Evolutionary conservation across 2,113 vertebrate species (phyloP), one percentile per base, ranked within the genome.

Genomic region (Marmota monax): DNA sequence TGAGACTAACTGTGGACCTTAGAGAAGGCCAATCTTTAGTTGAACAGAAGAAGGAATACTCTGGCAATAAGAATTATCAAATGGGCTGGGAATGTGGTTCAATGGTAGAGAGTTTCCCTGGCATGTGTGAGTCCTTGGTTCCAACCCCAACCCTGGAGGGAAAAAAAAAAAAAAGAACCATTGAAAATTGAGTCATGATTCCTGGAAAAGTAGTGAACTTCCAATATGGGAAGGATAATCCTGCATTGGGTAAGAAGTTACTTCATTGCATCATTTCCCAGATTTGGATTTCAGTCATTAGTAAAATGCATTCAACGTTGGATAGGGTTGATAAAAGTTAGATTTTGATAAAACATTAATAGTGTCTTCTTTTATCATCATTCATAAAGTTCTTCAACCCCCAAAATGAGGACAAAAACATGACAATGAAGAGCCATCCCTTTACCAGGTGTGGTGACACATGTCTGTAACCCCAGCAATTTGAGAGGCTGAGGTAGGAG

Each of bases 351-450:
- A 92, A 88, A 86, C 27, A 42, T 69, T 96, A 29, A 79, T 53
- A 17, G 1, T 86, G 37, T 84, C 67, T 83, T 82, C 12, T n/a
- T 95, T 93, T 23, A 76, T 1, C 29, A 88, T 56, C 22, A 39
- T 86, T 93, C 42, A 80, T n/a, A 56, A 70, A 74, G 53, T 18
- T 92, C 83, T 92, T 88, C 92, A 69, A 69, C 13, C 16, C n/a
- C 8, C 7, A 58, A 78, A 76, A 93, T 37, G 42, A n/a, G 25
- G 53, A 61, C 34, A 32, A 79, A 77, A 63, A 74, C 14, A 23
- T 85, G 39, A 69, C 7, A 58, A 74, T 85, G 78, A 53, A 94
- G 48, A 51, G 22, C 7, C 7, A 83, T 39, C 4, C 22, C 56
- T 63, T 63, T 10, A 18, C 23, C 61, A 63, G 61, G 23, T 25